These are phyloP conservation scores for Pantala flavescens DNA, from an alignment of 1,140 invertebrate species.

Conservation along the genomic window DNA sequence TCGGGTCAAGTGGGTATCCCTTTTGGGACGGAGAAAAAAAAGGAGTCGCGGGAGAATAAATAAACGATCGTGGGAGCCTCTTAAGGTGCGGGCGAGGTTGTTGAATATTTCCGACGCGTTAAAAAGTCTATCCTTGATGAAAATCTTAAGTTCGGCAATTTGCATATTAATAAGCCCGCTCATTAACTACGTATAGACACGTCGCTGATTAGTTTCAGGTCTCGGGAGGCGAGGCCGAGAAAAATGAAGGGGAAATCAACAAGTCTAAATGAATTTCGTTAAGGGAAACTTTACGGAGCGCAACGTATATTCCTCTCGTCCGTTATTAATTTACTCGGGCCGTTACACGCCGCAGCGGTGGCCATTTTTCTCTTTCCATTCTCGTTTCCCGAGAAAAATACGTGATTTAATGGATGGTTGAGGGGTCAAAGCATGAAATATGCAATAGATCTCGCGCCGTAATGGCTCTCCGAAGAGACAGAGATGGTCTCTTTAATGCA, in stretches of 20 bases:
- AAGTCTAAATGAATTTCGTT: conserved; percentile 6
- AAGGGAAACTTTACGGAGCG: neutral
- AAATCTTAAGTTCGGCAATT: neutral
- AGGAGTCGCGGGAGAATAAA: neutral
- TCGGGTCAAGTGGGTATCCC: neutral
- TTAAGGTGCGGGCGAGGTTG: neutral
- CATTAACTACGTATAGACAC: conserved; percentile 6
- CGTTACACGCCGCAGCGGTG: neutral
- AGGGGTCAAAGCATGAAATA: too few relatives aligned
- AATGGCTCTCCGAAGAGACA: too few relatives aligned
- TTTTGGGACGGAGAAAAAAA: neutral
- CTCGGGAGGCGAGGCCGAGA: neutral
- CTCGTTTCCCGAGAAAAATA: too few relatives aligned
- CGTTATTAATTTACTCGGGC: neutral
- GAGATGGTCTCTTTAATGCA: too few relatives aligned
- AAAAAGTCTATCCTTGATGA: conserved; percentile 8
- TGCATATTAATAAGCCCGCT: conserved; percentile 5
- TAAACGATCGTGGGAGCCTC: neutral
- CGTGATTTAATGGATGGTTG: too few relatives aligned
- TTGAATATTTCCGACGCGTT: neutral
- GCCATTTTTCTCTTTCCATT: too few relatives aligned
- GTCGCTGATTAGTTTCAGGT: neutral
- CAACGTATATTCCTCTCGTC: neutral
- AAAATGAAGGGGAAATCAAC: neutral
- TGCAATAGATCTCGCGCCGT: too few relatives aligned